A percentile compares a stretch with the other conserved stretches of the same genome.
Conservation (phyloP, 2,797 vertebrate species). For the Catharus ustulatus region DNA sequence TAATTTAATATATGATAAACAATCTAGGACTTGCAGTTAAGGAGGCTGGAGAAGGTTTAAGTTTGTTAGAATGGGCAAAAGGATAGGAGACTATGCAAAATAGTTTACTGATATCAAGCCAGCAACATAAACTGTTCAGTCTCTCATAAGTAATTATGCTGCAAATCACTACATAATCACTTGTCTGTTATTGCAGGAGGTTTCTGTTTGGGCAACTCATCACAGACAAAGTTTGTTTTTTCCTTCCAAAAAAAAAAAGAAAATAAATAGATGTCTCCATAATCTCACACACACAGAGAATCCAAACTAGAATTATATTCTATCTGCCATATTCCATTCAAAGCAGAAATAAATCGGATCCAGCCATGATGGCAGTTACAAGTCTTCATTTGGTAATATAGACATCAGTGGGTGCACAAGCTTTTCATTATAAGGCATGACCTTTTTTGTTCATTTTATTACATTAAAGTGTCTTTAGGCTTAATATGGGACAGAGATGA, state of each 20-base stretch:
- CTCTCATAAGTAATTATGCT: neutral
- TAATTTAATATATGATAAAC: neutral
- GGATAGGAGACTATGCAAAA: neutral
- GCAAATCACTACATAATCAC: constrained; percentile 23
- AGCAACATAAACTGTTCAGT: neutral
- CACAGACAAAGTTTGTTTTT: neutral
- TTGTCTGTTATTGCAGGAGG: neutral
- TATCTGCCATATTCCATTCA: neutral
- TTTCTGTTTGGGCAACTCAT: neutral
- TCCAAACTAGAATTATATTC: neutral
- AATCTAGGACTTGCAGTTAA: neutral
- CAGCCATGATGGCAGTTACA: neutral
- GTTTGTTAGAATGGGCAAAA: neutral
- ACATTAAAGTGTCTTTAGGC: neutral
- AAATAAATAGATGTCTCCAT: neutral
- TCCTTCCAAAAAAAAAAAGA: neutral
- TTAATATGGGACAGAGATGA: neutral
- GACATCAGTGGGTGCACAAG: neutral
- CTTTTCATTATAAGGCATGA: neutral
- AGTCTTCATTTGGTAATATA: neutral
- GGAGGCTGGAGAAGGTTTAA: neutral
- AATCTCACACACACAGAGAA: neutral
- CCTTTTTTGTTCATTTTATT: neutral
- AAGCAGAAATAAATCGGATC: neutral
- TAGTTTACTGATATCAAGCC: neutral